Percentiles rank a stretch among this genome's conserved stretches.
Evolutionary conservation across 2,888 invertebrate species (phyloP).

Genomic region (Kryphioiulus occultus): DNA sequence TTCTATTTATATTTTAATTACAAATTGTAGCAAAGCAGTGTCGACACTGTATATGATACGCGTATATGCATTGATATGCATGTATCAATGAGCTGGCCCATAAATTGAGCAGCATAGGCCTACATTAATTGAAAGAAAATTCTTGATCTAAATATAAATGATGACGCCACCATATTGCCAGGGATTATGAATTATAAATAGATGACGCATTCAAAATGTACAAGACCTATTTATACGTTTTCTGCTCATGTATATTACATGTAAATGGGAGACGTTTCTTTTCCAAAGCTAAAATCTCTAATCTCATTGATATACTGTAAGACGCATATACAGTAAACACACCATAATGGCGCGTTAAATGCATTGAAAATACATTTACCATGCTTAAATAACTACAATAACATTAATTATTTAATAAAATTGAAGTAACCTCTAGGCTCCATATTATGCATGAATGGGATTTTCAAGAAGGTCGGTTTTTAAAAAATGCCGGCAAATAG

Average conservation of each 20-base stretch:
- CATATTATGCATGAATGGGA: too few relatives aligned
- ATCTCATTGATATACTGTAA: too few relatives aligned
- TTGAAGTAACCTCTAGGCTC: too few relatives aligned
- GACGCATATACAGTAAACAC: too few relatives aligned
- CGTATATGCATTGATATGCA: neutral
- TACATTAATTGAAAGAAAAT: neutral
- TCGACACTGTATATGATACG: neutral
- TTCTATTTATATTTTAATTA: conserved; percentile 25
- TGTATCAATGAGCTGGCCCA: neutral
- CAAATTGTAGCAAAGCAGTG: neutral
- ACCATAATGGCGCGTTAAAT: too few relatives aligned
- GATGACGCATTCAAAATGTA: neutral
- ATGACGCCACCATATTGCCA: neutral
- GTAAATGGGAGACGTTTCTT: neutral
- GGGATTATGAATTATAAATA: neutral
- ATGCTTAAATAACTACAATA: too few relatives aligned
- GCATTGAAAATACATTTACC: too few relatives aligned
- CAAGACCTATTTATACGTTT: neutral
- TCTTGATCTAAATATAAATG: neutral
- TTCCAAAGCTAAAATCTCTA: neutral
- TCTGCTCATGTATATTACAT: neutral
- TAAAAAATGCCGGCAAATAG: neutral
- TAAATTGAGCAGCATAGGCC: neutral
- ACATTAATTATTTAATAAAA: too few relatives aligned
- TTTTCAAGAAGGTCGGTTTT: too few relatives aligned